Evolutionary conservation across 2,113 vertebrate genomes (phyloP).

Genomic region (Oenanthe oenanthe): DNA sequence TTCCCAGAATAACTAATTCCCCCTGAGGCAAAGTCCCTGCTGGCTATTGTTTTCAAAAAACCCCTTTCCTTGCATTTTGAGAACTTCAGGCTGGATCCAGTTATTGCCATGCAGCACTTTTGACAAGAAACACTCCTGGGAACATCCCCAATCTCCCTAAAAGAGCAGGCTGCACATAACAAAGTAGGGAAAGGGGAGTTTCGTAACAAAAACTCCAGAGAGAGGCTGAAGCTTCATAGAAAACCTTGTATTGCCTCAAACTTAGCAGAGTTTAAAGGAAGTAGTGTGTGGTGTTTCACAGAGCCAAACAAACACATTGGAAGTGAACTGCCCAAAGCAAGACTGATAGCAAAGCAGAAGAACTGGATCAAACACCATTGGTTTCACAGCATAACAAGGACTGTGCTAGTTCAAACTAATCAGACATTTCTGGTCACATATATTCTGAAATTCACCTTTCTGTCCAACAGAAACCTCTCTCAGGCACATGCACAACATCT

Average conservation of each 20-base stretch:
- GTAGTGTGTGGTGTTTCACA: neutral
- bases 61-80: neutral
- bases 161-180: neutral
- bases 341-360: neutral
- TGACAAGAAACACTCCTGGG: neutral
- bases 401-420: neutral
- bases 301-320: neutral
- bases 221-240: neutral
- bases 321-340: neutral
- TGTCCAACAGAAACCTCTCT: neutral
- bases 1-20: neutral
- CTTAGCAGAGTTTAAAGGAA: neutral
- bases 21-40: neutral
- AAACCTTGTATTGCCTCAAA: neutral
- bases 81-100: neutral
- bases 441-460: neutral
- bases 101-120: neutral
- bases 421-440: neutral
- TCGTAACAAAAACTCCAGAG: neutral
- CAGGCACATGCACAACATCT: neutral
- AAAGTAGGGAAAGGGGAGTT: neutral
- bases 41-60: neutral
- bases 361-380: neutral
- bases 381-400: neutral
- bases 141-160: neutral